Evolutionary conservation across 2,113 vertebrate species (phyloP).

Genomic region (Mionectes macconnelli): DNA sequence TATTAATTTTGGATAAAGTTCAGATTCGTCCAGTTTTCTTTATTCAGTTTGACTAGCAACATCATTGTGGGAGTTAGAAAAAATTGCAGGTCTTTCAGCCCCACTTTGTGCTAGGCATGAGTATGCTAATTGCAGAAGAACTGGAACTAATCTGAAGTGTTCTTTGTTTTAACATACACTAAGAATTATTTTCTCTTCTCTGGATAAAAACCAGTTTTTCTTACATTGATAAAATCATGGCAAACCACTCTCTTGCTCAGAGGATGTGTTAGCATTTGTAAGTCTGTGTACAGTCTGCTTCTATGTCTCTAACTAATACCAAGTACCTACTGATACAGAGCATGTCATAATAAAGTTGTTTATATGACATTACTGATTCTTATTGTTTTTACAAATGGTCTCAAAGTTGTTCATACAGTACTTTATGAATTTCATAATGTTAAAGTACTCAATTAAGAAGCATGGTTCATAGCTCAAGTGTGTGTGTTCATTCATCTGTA

Average conservation of each 20-base stretch:
- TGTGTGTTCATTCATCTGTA: neutral
- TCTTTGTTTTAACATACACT: neutral
- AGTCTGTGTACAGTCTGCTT: neutral
- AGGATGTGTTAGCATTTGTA: neutral
- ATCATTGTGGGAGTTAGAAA: neutral
- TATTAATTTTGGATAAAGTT: neutral
- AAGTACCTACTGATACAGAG: neutral
- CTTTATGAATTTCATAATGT: neutral
- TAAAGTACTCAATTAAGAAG: neutral
- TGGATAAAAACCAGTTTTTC: neutral
- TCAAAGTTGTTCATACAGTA: neutral
- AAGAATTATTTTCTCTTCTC: neutral
- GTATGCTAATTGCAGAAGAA: neutral
- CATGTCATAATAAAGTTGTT: neutral
- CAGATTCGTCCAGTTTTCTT: neutral
- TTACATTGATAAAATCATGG: neutral
- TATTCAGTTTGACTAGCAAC: neutral
- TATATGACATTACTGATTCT: neutral
- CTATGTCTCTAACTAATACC: neutral
- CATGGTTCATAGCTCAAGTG: neutral
- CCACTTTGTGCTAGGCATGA: neutral
- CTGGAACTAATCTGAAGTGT: neutral
- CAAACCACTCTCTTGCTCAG: neutral
- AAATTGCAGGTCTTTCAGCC: neutral
- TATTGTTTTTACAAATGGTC: neutral